Evolutionary conservation across 2,888 invertebrate genomes (phyloP), one percentile per base, ranked within the genome.

Genomic region (Eugnorisma glareosa): DNA sequence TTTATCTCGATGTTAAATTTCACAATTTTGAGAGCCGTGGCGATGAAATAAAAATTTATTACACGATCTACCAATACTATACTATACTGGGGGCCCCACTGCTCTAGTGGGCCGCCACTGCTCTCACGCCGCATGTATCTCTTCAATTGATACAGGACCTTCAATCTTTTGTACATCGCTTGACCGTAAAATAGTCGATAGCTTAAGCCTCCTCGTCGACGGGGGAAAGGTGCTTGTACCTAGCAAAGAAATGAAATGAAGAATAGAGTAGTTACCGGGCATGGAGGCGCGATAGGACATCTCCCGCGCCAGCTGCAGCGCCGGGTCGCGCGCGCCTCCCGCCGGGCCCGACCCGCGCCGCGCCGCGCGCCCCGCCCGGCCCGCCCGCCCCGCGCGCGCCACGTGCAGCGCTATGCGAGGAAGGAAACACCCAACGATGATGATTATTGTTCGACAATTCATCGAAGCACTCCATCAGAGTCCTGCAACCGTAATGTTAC

Each of bases 261-360:
- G n/a, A n/a, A 11, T 54, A 48, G 2, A 48, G 15, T 72, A 75
- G 73, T 71, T 54, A 91, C 91, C 90, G 0, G 92, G 91, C 91
- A 92, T 91, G 86, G 93, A 94, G 80, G 92, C 92, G 67, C 93
- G 89, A 77, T 92, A 92, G 18, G 81, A 79, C 88, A 91, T 81
- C 86, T 92, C 93, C 4, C 93, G 84, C 57, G 90, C 89, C 2
- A 90, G 91, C 71, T 83, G 91, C 82, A 91, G 76, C 51, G 78
- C 85, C 69, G 82, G 86, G 75, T 83, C 86, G 68, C 82, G 51
- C 7, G 84, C 80, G 81, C 73, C 57, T 64, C 71, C 61, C 75
- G 82, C 82, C 67, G 83, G 85, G 2, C 57, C 78, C 76, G 70
- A 78, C 71, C 75, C 75, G 82, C 79, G 83, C 57, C 83, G 70